Evolutionary conservation across 2,888 invertebrate species (phyloP).

Genomic region (Hedya salicella): DNA sequence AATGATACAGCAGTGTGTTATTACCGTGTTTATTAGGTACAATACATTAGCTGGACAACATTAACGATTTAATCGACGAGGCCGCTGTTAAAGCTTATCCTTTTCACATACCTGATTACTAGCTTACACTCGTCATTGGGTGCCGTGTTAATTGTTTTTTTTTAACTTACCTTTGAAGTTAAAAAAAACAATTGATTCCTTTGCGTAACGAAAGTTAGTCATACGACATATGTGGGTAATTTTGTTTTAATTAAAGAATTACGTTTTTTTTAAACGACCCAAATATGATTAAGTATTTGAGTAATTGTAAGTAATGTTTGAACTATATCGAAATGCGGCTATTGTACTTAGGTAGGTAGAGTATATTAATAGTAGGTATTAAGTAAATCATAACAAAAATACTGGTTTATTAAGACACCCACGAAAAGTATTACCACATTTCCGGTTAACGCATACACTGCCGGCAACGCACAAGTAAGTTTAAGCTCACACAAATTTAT

Average conservation of each 20-base stretch:
- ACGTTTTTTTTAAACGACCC: too few relatives aligned
- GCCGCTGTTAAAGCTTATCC: constrained; percentile 6
- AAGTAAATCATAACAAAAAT: constrained; percentile 30
- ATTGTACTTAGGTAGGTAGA: constrained; percentile 20
- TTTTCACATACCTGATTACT: neutral
- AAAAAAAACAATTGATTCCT: too few relatives aligned
- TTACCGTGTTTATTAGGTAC: constrained; percentile 40
- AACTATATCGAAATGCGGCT: constrained; percentile 20
- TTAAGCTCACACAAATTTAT: too few relatives aligned
- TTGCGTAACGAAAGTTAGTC: too few relatives aligned
- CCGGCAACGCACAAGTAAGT: too few relatives aligned
- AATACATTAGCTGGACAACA: constrained; percentile 42
- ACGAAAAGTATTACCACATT: neutral
- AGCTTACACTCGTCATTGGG: neutral
- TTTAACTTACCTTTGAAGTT: too few relatives aligned
- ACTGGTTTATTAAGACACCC: constrained; percentile 24
- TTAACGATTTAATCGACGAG: constrained; percentile 28
- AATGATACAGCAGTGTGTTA: constrained; percentile 16
- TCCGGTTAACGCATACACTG: neutral
- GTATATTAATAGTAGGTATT: too few relatives aligned
- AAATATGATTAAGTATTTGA: constrained; percentile 3
- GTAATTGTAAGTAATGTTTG: constrained; percentile 1
- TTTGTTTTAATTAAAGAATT: too few relatives aligned
- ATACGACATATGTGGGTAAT: too few relatives aligned
- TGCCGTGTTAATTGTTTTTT: too few relatives aligned